phyloP scores from a whole-genome alignment of 2,888 invertebrate genomes.

The Drosophila meridiana region DNA sequence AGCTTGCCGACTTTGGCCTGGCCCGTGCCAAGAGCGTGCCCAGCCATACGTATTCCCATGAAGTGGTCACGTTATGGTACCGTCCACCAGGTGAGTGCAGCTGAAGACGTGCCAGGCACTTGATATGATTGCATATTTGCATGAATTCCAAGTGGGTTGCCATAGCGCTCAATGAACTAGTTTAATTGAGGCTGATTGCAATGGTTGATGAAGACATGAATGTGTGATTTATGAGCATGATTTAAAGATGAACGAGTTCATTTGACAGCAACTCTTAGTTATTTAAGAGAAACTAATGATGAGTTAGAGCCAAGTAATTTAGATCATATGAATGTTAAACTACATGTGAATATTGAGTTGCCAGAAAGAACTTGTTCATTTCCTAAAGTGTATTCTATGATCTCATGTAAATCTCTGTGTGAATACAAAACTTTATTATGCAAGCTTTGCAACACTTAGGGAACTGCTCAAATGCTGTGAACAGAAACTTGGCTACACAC shows the following conservation, averaged over 20 bases:
- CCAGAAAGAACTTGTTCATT: slow-evolving; percentile 2
- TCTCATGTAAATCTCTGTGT: too few relatives aligned
- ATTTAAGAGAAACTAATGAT: neutral
- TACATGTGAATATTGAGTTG: neutral
- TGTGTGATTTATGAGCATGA: neutral
- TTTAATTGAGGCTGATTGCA: neutral
- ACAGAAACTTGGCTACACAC: neutral
- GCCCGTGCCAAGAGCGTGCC: slow-evolving; percentile 99
- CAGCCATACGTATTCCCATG: slow-evolving; percentile 98
- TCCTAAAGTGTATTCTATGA: neutral
- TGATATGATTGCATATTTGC: slow-evolving; percentile 2
- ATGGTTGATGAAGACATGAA: neutral
- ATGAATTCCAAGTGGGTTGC: neutral
- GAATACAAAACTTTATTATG: too few relatives aligned
- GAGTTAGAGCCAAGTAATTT: neutral
- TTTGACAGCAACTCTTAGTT: neutral
- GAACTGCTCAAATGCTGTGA: neutral
- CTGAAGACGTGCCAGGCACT: neutral
- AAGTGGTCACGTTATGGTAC: slow-evolving; percentile 99
- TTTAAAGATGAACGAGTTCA: neutral
- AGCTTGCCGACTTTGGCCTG: slow-evolving; percentile 98
- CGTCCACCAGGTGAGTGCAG: slow-evolving; percentile 91
- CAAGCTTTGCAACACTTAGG: neutral
- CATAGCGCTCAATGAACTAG: neutral
- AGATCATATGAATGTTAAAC: neutral